Conservation (phyloP, 1,140 invertebrate genomes). For the Triops cancriformis region DNA sequence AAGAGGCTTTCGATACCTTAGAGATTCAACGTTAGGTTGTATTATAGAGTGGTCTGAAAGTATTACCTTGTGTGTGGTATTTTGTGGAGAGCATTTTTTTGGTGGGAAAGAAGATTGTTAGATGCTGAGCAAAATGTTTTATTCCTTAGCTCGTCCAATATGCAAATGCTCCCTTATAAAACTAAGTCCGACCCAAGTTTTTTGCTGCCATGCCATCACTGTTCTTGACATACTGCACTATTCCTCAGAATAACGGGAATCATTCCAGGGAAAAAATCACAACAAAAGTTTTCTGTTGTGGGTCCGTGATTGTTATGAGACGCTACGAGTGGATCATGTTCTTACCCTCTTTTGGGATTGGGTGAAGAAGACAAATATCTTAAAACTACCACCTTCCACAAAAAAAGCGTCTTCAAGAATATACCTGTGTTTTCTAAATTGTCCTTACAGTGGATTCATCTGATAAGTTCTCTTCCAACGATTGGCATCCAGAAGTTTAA, state of each 20-base stretch:
- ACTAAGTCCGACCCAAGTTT: slow-evolving; percentile 9
- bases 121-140: background rate
- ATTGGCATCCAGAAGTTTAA: background rate
- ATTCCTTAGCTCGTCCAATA: slow-evolving; percentile 13
- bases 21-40: background rate
- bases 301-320: background rate
- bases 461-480: background rate
- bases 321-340: background rate
- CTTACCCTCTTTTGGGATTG: background rate
- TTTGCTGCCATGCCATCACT: slow-evolving; percentile 12
- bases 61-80: background rate
- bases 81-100: background rate
- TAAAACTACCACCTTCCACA: background rate
- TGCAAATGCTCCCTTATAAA: slow-evolving; percentile 1
- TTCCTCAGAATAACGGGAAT: background rate
- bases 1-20: background rate
- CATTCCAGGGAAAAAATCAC: background rate
- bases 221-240: background rate
- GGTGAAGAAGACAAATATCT: background rate
- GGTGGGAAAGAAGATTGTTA: background rate
- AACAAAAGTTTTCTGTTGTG: background rate
- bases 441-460: background rate
- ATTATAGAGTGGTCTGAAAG: slow-evolving; percentile 5
- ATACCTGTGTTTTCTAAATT: background rate
- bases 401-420: background rate